Percentiles rank a stretch among this genome's conserved stretches.
phyloP scores from a whole-genome alignment of 2,888 invertebrate genomes.

The Dorcus hopei region DNA sequence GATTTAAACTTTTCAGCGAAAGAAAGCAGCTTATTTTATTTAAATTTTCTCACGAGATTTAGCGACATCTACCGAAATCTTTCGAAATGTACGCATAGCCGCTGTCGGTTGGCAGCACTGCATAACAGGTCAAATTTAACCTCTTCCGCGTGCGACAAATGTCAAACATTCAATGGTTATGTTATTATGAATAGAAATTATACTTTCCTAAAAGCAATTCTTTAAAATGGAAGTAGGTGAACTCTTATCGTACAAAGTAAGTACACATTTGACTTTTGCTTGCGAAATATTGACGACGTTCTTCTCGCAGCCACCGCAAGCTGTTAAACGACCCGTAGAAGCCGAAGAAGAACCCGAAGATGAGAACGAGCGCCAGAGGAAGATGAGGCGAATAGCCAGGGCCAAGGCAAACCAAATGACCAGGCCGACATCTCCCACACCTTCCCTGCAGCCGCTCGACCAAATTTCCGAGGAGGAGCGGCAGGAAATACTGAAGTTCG shows the following conservation, averaged over 20 bases:
- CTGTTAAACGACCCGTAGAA: conserved; percentile 67
- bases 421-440: conserved; percentile 48
- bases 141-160: too few species aligned
- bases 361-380: conserved; percentile 60
- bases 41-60: too few species aligned
- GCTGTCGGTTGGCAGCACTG: too few species aligned
- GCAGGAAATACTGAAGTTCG: conserved; percentile 76
- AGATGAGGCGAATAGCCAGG: conserved; percentile 60
- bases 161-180: too few species aligned
- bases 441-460: conserved; percentile 53
- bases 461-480: conserved; percentile 67
- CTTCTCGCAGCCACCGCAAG: conserved; percentile 70
- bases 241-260: conserved; percentile 49
- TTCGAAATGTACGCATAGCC: too few species aligned
- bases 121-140: too few species aligned
- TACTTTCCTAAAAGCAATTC: too few species aligned
- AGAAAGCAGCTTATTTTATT: too few species aligned
- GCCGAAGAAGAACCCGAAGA: conserved; percentile 57
- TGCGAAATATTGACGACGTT: not conserved
- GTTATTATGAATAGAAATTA: too few species aligned
- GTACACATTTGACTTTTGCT: not conserved
- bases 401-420: conserved; percentile 53
- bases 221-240: conserved; percentile 49
- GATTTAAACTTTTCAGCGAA: too few species aligned
- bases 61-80: too few species aligned